These are phyloP conservation scores for Myotis brandtii DNA, from an alignment of 2,113 vertebrate species.

Conservation along the genomic window DNA sequence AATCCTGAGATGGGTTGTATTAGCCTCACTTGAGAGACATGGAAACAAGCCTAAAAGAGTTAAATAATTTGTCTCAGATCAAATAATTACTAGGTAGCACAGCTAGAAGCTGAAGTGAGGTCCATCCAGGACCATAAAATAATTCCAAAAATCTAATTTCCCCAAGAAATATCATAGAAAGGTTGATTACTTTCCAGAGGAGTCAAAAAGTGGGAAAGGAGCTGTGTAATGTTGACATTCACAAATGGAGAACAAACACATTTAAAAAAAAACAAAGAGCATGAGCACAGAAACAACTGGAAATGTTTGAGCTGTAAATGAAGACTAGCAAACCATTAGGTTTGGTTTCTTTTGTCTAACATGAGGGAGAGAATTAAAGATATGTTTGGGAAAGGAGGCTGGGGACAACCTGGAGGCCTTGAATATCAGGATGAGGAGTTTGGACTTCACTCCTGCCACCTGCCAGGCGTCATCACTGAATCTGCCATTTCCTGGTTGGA, in stretches of 20 bases:
- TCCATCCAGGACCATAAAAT: background rate
- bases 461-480: background rate
- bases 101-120: background rate
- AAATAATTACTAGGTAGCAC: background rate
- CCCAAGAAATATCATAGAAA: background rate
- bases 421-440: background rate
- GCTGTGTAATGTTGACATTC: background rate
- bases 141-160: background rate
- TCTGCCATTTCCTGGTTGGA: background rate
- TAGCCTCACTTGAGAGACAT: background rate
- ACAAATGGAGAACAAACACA: background rate
- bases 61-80: background rate
- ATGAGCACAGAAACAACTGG: background rate
- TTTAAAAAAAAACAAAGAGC: background rate
- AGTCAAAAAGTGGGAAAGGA: background rate
- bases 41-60: background rate
- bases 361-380: background rate
- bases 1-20: background rate
- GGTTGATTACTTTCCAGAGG: background rate
- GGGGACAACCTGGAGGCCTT: background rate
- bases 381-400: background rate
- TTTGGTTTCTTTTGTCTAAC: background rate
- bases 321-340: background rate
- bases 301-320: background rate
- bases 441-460: background rate